Base-by-base conservation (phyloP, 2,113 vertebrate genomes). In the Leptodactylus fuscus region DNA sequence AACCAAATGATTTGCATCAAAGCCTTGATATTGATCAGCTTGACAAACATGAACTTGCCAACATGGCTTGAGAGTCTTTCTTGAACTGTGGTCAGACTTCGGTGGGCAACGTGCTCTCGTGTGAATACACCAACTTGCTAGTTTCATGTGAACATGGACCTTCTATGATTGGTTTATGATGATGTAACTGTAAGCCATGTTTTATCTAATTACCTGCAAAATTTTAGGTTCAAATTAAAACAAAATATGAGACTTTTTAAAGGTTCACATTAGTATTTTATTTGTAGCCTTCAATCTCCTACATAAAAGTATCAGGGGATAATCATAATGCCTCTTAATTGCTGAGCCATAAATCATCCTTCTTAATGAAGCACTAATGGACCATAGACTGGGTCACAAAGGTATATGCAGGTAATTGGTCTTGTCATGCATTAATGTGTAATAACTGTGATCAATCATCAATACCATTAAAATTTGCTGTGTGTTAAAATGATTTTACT, bases 1-100 rank as follows among this genome's bases (percentile, higher is more conserved):
- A 89, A 0, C 86, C 88, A 81, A 27, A 90, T 87, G 88, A 89
- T 87, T 4, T 46, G 3, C 34, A 86, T n/a, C 5, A 89, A 90
- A 38, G 90, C 79, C 91, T 91, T 13, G 89, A 94, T 41, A 93
- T 92, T 49, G 94, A 93, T 0, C 12, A 88, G 4, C 91, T 90
- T 74, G 94, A 96, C 55, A 98, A 99, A 91, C 95, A 97, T 0
- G 97, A 97, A 90, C 94, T 98, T 34, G 92, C 94, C 70, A 94
- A 92, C 27, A 86, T 94, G 81, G 95, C 91, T 90, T 96, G 94
- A 74, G n/a, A 41, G 32, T n/a, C 16, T 27, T 69, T 6, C 1
- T n/a, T 38, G 46, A 38, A 70, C 60, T 46, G n/a, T 22, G 18
- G 11, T 80, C 22, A 20, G n/a, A 36, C 71, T 18, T 16, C 73